These are phyloP conservation scores for Clostera curtula DNA, from an alignment of 2,888 invertebrate species.

Conservation along the genomic window DNA sequence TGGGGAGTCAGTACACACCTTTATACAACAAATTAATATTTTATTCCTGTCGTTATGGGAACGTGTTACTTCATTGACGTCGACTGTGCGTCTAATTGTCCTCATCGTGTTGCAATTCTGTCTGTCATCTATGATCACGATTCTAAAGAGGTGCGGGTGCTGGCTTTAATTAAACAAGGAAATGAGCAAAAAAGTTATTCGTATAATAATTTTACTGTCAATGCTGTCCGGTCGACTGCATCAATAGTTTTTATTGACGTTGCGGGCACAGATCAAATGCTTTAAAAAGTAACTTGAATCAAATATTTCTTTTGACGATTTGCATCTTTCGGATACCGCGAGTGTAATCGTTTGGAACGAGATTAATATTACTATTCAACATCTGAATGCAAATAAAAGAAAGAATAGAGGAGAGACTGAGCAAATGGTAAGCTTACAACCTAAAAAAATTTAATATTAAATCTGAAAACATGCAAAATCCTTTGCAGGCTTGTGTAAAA, in stretches of 20 bases:
- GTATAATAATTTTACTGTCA: constrained; percentile 45
- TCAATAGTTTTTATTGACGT: constrained; percentile 43
- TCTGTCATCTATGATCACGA: constrained; percentile 24
- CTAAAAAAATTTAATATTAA: too few relatives aligned
- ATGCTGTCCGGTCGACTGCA: constrained; percentile 49
- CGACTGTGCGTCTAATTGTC: constrained; percentile 24
- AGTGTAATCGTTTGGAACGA: constrained; percentile 19
- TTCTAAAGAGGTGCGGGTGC: constrained; percentile 24
- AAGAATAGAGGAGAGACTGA: not conserved
- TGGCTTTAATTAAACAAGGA: constrained; percentile 41
- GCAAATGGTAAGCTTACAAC: too few relatives aligned
- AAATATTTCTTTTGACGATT: constrained; percentile 25
- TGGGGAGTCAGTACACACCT: constrained; percentile 57
- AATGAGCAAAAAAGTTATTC: constrained; percentile 47
- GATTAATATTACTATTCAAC: constrained; percentile 8
- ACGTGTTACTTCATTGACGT: constrained; percentile 19
- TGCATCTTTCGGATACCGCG: constrained; percentile 19
- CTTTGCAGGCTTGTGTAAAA: too few relatives aligned
- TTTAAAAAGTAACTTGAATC: constrained; percentile 33
- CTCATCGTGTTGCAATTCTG: constrained; percentile 13
- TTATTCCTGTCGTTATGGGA: constrained; percentile 52
- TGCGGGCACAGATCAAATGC: constrained; percentile 34
- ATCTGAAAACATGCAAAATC: too few relatives aligned
- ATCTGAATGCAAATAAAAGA: not conserved
- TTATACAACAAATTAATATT: constrained; percentile 62